phyloP scores from a whole-genome alignment of 2,888 invertebrate genomes.

The Acleris cristana region DNA sequence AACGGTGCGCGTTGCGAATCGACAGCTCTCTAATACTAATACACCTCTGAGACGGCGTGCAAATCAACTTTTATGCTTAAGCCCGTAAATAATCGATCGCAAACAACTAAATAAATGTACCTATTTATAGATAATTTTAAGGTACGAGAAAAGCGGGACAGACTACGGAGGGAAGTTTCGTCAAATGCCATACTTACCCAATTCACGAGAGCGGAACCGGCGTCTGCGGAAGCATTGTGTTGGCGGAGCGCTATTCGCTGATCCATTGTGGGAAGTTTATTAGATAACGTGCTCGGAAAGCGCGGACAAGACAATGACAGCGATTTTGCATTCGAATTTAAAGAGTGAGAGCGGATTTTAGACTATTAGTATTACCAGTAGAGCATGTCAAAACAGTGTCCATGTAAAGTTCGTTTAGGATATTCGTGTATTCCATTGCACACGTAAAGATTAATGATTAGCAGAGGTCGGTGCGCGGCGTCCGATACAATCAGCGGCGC shows the following conservation, averaged over 20 bases:
- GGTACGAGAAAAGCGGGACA: conserved; percentile 52
- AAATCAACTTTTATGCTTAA: conserved; percentile 67
- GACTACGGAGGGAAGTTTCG: conserved; percentile 78
- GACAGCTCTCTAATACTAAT: conserved; percentile 64
- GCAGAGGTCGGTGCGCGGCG: conserved; percentile 54
- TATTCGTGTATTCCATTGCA: conserved; percentile 48
- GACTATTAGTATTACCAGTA: conserved; percentile 38
- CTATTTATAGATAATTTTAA: conserved; percentile 60
- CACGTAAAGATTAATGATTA: conserved; percentile 67
- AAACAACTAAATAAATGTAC: conserved; percentile 58
- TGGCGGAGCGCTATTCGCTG: conserved; percentile 55
- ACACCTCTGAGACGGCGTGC: conserved; percentile 60
- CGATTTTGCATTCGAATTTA: conserved; percentile 61
- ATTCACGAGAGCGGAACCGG: conserved; percentile 81
- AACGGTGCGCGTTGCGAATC: conserved; percentile 68
- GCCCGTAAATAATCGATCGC: conserved; percentile 67
- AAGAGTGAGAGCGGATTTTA: conserved; percentile 67
- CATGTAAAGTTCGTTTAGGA: conserved; percentile 38
- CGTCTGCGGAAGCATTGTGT: conserved; percentile 73
- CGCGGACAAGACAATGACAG: conserved; percentile 69
- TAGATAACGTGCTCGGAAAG: conserved; percentile 75
- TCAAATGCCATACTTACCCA: conserved; percentile 80
- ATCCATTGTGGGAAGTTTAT: conserved; percentile 71
- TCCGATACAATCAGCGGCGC: conserved; percentile 69
- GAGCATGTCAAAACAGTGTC: conserved; percentile 37